Percentiles rank a stretch among this genome's conserved stretches.
These are phyloP conservation scores for Aleiodes testaceus DNA, from an alignment of 2,888 invertebrate species.

Conservation along the genomic window DNA sequence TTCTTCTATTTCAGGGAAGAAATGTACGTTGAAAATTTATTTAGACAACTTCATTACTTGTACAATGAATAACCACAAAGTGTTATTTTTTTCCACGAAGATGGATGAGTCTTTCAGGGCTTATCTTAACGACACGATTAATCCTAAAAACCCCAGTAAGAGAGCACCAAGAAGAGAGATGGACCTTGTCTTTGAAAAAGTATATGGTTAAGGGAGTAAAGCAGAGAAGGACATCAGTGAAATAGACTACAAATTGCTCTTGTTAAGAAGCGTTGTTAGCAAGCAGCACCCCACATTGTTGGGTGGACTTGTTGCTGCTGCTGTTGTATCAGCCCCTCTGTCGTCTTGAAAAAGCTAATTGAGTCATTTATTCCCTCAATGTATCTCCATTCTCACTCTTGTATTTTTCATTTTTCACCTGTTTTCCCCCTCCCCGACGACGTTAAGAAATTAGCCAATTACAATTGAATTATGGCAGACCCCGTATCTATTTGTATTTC, in stretches of 20 bases:
- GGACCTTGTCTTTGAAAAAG: constrained; percentile 6
- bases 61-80: too few species aligned
- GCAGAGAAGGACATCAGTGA: constrained; percentile 32
- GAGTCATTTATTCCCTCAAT: constrained; percentile 70
- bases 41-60: too few species aligned
- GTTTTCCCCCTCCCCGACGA: constrained; percentile 44
- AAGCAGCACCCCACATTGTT: constrained; percentile 64
- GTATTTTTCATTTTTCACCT: constrained; percentile 36
- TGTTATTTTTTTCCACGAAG: constrained; percentile 11
- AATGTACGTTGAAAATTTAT: not conserved
- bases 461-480: constrained; percentile 68
- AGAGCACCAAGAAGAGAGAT: constrained; percentile 31
- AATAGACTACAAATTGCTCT: constrained; percentile 67
- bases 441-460: constrained; percentile 71
- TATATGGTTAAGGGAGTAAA: constrained; percentile 19
- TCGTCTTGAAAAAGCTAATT: constrained; percentile 60
- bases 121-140: constrained; percentile 65
- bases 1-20: constrained; percentile 35
- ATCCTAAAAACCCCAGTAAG: constrained; percentile 52
- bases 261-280: constrained; percentile 68
- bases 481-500: constrained; percentile 38
- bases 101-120: constrained; percentile 36
- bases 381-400: constrained; percentile 36
- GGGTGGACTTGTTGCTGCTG: constrained; percentile 69
- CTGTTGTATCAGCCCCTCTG: constrained; percentile 50